Percentiles rank a stretch among this genome's conserved stretches.
phyloP scores from a whole-genome alignment of 1,140 invertebrate species.

The Trinorchestia longiramus region DNA sequence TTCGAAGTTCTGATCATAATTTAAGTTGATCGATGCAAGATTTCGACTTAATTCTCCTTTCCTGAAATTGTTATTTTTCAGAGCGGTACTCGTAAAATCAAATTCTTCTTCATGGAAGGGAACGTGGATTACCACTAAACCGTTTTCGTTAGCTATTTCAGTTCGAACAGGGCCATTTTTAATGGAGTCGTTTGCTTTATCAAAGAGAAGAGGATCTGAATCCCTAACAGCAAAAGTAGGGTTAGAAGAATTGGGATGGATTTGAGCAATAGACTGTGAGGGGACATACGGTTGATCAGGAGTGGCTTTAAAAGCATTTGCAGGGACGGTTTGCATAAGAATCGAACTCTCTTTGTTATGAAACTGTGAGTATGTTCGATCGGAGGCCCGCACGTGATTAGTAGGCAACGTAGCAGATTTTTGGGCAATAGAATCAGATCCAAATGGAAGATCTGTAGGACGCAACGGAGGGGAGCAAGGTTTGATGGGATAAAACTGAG shows the following conservation, averaged over 20 bases:
- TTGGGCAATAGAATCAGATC: not conserved
- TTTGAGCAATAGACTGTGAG: not conserved
- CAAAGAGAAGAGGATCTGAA: not conserved
- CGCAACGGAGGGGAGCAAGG: not conserved
- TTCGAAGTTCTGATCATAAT: not conserved
- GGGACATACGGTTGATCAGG: not conserved
- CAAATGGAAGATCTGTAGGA: constrained; percentile 2
- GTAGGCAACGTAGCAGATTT: not conserved
- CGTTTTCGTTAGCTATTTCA: constrained; percentile 12
- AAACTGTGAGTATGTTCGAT: not conserved
- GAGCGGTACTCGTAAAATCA: not conserved
- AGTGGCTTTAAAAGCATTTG: constrained; percentile 6
- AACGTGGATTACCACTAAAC: constrained; percentile 24
- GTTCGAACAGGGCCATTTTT: not conserved
- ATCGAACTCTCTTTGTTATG: not conserved
- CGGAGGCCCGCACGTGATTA: not conserved
- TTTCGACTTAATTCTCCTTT: not conserved
- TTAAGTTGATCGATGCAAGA: not conserved
- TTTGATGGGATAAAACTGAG: constrained; percentile 28
- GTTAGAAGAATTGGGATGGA: not conserved
- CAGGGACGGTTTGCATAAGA: not conserved
- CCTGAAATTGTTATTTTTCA: not conserved
- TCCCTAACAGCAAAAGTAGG: not conserved
- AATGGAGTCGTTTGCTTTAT: not conserved
- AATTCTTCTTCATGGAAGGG: constrained; percentile 40